phyloP scores from a whole-genome alignment of 2,888 invertebrate species.

The Chymomyza amoena region DNA sequence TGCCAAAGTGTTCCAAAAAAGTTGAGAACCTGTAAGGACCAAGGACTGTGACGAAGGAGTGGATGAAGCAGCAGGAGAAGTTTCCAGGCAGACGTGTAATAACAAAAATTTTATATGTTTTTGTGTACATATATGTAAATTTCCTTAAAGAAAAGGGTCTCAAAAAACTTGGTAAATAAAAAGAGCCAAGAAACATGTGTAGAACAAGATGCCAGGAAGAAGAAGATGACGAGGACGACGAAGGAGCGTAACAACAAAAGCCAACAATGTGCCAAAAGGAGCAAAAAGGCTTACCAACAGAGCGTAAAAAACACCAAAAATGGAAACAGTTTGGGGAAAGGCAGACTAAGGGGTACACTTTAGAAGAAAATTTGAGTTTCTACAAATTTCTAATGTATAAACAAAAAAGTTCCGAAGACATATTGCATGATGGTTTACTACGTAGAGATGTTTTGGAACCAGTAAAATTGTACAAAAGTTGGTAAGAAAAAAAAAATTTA shows the following conservation, averaged over 20 bases:
- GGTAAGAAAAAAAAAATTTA: too few relatives aligned
- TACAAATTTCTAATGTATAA: too few relatives aligned
- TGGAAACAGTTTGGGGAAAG: too few relatives aligned
- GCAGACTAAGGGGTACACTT: too few relatives aligned
- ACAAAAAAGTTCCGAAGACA: too few relatives aligned
- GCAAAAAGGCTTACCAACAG: conserved; percentile 7
- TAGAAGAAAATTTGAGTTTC: too few relatives aligned
- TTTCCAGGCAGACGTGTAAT: conserved; percentile 45
- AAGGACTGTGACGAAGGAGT: neutral
- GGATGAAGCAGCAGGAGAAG: conserved; percentile 1
- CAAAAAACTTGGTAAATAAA: conserved; percentile 53
- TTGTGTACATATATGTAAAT: conserved; percentile 13
- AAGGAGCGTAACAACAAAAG: conserved; percentile 46
- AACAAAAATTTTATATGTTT: conserved; percentile 45
- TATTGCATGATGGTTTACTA: too few relatives aligned
- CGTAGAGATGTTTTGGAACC: too few relatives aligned
- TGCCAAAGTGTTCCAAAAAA: conserved; percentile 15
- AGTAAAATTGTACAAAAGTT: too few relatives aligned
- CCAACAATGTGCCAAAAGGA: conserved; percentile 51
- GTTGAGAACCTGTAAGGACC: neutral
- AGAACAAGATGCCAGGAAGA: neutral
- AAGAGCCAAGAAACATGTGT: conserved; percentile 23
- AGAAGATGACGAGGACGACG: neutral
- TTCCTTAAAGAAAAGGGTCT: neutral
- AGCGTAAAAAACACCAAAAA: too few relatives aligned